A percentile compares a stretch with the other conserved stretches of the same genome.
These are phyloP conservation scores for Cyrtorhinus lividipennis DNA, from an alignment of 1,140 invertebrate species.

Conservation along the genomic window DNA sequence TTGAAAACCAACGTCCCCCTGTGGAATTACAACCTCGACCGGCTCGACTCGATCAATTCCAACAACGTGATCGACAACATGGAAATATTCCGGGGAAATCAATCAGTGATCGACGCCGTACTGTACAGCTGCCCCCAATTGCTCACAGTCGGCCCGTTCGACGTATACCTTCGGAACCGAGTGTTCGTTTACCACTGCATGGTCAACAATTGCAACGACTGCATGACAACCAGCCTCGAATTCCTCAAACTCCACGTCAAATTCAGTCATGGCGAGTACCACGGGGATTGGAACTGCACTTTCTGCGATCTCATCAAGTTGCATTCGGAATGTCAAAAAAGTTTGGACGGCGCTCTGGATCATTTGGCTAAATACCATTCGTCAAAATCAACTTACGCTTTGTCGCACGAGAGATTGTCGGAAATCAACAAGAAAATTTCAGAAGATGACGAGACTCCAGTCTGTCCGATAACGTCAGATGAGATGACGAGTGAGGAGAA, in stretches of 20 bases:
- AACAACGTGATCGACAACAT: slow-evolving; percentile 1
- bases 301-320: background rate
- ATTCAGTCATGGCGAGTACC: background rate
- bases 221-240: background rate
- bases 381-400: background rate
- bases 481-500: background rate
- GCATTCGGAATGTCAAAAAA: background rate
- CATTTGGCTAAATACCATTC: slow-evolving; percentile 1
- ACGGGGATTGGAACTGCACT: background rate
- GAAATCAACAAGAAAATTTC: background rate
- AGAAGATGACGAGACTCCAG: background rate
- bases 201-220: background rate
- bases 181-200: background rate
- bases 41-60: background rate
- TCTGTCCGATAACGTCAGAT: background rate
- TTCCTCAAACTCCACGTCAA: background rate
- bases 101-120: background rate
- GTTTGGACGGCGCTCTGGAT: background rate
- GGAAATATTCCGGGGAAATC: background rate
- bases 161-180: background rate
- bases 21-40: background rate
- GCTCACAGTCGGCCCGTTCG: background rate
- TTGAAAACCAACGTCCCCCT: background rate
- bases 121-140: background rate
- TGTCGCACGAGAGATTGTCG: background rate